Conservation (phyloP, 30 jellyfish, hydroid and myxozoan genomes). For the Nemopilema nomurai region DNA sequence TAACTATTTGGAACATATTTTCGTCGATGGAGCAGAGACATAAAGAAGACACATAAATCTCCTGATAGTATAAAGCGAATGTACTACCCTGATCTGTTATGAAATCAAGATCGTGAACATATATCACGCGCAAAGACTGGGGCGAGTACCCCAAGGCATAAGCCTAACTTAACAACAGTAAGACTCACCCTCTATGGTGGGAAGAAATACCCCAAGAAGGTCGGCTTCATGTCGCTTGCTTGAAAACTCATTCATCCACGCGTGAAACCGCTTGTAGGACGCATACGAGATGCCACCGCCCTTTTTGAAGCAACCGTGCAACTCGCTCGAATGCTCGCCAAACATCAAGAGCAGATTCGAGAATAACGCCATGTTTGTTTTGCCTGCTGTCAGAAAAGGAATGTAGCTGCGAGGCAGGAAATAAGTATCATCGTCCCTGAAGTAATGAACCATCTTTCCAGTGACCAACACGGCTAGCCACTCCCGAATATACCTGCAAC, state of each 20-base stretch:
- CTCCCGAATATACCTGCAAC: constrained; percentile 43
- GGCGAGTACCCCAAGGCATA: no score
- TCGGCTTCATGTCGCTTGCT: constrained; percentile 24
- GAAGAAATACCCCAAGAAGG: background rate
- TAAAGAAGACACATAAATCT: no score
- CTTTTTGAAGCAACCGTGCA: constrained; percentile 15
- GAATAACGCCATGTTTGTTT: constrained; percentile 20
- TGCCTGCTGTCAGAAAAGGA: constrained; percentile 28
- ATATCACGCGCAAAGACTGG: no score
- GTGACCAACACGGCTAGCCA: constrained; percentile 39
- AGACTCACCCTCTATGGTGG: constrained; percentile 23
- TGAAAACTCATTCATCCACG: constrained; percentile 21
- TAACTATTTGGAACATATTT: no score
- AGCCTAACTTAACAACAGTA: no score
- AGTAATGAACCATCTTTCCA: constrained; percentile 9
- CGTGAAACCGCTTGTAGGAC: constrained; percentile 12
- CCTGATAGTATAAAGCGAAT: no score
- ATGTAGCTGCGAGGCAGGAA: constrained; percentile 37
- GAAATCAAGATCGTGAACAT: no score
- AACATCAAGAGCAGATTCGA: constrained; percentile 16
- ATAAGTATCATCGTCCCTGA: constrained; percentile 16
- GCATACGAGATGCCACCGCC: constrained; percentile 43
- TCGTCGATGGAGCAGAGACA: no score
- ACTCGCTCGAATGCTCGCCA: background rate
- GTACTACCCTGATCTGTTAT: no score